Conservation (phyloP, 2,888 invertebrate genomes). For the Spatulosminthurus flaviceps region DNA sequence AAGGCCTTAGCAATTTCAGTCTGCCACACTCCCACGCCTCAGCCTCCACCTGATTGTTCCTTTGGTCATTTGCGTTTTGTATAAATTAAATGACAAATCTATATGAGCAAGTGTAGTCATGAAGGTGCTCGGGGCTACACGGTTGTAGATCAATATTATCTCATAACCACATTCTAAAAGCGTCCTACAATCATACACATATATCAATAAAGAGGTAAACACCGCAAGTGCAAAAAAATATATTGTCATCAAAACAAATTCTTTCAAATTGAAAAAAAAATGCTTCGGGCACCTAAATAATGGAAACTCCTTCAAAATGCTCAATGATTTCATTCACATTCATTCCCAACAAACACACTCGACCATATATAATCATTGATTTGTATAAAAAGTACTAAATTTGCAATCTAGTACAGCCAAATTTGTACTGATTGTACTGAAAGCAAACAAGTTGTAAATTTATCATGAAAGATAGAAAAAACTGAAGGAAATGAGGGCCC, state of each 20-base stretch:
- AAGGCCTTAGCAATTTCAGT: conserved; percentile 1
- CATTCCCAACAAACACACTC: too few relatives aligned
- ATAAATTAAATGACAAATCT: neutral
- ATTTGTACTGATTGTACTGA: too few relatives aligned
- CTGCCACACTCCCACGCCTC: conserved; percentile 25
- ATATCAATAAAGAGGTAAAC: neutral
- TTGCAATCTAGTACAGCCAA: too few relatives aligned
- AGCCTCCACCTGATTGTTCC: conserved; percentile 24
- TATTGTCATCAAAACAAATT: neutral
- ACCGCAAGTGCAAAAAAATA: neutral
- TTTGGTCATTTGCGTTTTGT: conserved; percentile 23
- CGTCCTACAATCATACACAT: neutral
- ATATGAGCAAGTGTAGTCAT: neutral
- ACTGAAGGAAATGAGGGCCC: neutral
- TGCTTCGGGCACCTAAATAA: neutral
- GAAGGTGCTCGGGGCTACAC: neutral
- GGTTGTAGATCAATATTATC: neutral
- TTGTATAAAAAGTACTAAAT: too few relatives aligned
- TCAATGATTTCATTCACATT: neutral
- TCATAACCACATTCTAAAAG: neutral
- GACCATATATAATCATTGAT: too few relatives aligned
- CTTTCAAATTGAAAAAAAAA: neutral
- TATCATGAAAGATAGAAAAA: neutral
- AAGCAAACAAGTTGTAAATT: neutral
- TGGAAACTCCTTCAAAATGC: neutral